Evolutionary conservation across 2,113 vertebrate species (phyloP), one percentile per base, ranked within the genome.

Genomic region (Eolophus roseicapilla): DNA sequence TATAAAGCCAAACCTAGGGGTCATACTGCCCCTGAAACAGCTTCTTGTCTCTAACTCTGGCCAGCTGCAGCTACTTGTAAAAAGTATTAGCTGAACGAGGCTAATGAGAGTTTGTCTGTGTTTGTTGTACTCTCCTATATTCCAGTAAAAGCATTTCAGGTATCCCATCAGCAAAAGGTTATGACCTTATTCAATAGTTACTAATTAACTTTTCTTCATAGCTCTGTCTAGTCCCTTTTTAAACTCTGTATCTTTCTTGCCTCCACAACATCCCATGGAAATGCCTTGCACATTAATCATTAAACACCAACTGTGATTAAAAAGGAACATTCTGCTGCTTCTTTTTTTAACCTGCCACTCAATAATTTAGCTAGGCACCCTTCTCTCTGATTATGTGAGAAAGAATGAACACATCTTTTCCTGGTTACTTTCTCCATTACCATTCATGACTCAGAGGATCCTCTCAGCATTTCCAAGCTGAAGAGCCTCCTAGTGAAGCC

Each of bases 171-270:
- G 77, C 18, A 70, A 84, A 92, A 91, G 65, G 60, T 89, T 84
- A 84, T 81, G 69, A 33, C n/a, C 3, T 2, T 33, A 39, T 60
- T 92, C 39, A 79, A 35, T 19, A 63, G 73, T 68, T 84, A 84
- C 33, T 89, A 75, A 82, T 93, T 82, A 91, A 96, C 81, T 96
- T 95, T 92, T 81, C 81, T 68, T 21, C 43, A 33, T 49, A 57
- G 31, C 25, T 80, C 33, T 78, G 29, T 33, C 46, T 88, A 86
- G 86, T 50, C 23, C 19, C 7, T 77, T 68, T 93, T 78, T 68
- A 71, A 93, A 80, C 27, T 52, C 74, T 17, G 75, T 93, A 63
- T 92, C 86, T 89, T 81, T 64, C 88, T 70, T 78, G 69, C 44
- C 65, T 78, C 23, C 47, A 25, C 3, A 3, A 39, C 55, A 84